Percentiles rank a stretch among this genome's conserved stretches.
Conservation (phyloP, 2,113 vertebrate genomes). For the Mystacornis crossleyi region DNA sequence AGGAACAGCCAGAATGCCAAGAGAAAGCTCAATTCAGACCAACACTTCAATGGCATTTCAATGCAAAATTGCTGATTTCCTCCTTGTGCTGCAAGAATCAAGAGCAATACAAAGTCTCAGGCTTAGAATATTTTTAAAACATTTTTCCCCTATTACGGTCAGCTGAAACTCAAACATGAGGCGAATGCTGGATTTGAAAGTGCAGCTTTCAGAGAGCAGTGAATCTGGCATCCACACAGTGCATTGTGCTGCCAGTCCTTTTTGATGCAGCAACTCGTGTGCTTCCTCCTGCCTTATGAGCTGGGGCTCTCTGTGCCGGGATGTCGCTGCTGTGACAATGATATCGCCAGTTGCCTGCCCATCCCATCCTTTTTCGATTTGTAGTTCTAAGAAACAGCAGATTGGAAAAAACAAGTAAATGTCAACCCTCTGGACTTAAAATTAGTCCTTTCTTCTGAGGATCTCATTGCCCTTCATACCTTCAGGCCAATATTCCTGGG, state of each 20-base stretch:
- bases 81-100: background rate
- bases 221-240: background rate
- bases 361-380: conserved; percentile 17
- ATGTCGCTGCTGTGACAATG: conserved; percentile 27
- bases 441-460: conserved; percentile 3
- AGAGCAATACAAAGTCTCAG: background rate
- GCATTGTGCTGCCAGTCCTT: conserved; percentile 63
- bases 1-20: background rate
- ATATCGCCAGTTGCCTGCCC: conserved; percentile 6
- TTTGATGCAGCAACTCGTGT: conserved; percentile 38
- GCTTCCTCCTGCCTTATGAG: conserved; percentile 33
- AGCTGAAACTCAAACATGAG: conserved; percentile 18
- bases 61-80: background rate
- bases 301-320: conserved; percentile 19
- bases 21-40: background rate
- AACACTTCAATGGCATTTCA: background rate
- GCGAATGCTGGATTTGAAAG: conserved; percentile 30
- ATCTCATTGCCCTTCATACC: background rate
- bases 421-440: conserved; percentile 35
- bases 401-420: conserved; percentile 58
- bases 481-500: background rate
- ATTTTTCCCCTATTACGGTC: background rate
- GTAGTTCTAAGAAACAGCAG: conserved; percentile 40
- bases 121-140: background rate
- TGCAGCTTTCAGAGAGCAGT: conserved; percentile 30